Evolutionary conservation across 2,113 vertebrate genomes (phyloP).

Genomic region (Empidonax traillii): DNA sequence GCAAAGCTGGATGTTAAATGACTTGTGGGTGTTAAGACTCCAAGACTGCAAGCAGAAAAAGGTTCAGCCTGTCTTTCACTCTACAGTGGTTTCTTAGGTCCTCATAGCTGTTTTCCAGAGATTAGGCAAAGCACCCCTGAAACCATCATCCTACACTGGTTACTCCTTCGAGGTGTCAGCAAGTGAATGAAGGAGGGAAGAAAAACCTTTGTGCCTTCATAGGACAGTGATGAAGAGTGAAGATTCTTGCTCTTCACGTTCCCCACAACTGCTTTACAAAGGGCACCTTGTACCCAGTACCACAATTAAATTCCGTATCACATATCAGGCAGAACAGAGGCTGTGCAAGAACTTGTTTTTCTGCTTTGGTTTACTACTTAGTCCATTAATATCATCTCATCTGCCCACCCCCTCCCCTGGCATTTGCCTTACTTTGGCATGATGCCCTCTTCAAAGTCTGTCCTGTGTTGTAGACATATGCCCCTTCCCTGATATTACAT

Average conservation of each 20-base stretch:
- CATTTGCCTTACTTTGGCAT: background rate
- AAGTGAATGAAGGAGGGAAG: background rate
- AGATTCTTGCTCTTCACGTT: background rate
- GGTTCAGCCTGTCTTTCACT: background rate
- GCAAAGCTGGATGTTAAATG: background rate
- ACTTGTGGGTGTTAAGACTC: background rate
- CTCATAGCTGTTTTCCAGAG: background rate
- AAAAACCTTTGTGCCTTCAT: background rate
- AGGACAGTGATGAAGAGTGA: background rate
- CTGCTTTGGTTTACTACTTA: background rate
- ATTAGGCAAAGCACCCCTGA: background rate
- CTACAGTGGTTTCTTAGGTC: background rate
- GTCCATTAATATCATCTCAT: background rate
- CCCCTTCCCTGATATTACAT: background rate
- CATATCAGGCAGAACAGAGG: background rate
- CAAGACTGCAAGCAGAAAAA: background rate
- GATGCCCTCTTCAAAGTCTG: background rate
- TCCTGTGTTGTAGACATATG: background rate
- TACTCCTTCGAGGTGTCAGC: background rate
- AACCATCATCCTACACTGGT: background rate
- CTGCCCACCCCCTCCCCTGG: background rate
- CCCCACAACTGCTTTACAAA: background rate
- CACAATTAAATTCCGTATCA: background rate
- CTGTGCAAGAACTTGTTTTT: background rate
- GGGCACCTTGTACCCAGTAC: background rate